Evolutionary conservation across 2,797 vertebrate species (phyloP), one percentile per base, ranked within the genome.

Genomic region (Hafferia zeledoni): DNA sequence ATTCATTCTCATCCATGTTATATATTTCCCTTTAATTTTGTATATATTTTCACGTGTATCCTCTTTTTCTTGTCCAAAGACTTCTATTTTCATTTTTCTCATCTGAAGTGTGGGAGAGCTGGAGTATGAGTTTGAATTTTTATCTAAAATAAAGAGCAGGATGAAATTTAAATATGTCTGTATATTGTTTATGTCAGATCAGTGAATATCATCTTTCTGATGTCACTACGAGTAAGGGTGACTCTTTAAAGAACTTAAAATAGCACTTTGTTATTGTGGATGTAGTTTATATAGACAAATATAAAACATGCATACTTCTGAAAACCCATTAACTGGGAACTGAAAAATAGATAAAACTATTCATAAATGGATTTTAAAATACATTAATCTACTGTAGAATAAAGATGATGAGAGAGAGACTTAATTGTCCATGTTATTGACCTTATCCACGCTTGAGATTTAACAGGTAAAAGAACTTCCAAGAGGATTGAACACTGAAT

Each of bases 321-420:
- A 86, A 96, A 94, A 79, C 19, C 56, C n/a, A 76, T 94, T 86
- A 92, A 76, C 72, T 91, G 47, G 44, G 20, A 91, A 93, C 83
- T 86, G 55, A 90, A 60, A 94, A 94, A 79, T 24, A 94, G 93
- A 96, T 94, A 28, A 78, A 87, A 91, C 46, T 55, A 52, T 72
- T 44, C 14, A 76, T 86, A 92, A 88, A 82, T 60, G 41, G 83
- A 88, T 88, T 90, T 94, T 82, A 46, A 86, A 93, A 70, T 77
- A 33, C 22, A 67, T 82, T 43, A 43, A 91, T 93, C 75, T 77
- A 60, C 59, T 52, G 20, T 4, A 82, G 76, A 68, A 75, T 76
- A 44, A 90, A 93, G 65, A 78, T 44, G 1, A 65, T 87, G 74
- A 79, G 46, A 81, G 27, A 6, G 25, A 93, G 28, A 55, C 35